These are phyloP conservation scores for Columba livia DNA, from an alignment of 2,113 vertebrate genomes.

Conservation along the genomic window DNA sequence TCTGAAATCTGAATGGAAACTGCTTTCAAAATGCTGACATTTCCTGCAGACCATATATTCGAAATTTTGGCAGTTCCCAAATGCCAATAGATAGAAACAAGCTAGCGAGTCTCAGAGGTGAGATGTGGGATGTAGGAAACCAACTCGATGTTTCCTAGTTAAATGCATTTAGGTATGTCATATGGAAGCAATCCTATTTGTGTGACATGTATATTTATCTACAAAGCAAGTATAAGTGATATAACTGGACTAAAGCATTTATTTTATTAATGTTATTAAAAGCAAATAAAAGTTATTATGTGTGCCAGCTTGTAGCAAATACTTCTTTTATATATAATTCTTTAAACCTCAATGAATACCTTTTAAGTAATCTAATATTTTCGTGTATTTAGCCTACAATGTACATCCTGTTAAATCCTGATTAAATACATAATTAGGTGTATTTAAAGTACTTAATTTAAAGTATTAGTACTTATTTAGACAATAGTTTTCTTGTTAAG, in stretches of 20 bases:
- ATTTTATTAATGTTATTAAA: neutral
- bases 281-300: neutral
- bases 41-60: neutral
- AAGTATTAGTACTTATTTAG: constrained; percentile 58
- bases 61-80: neutral
- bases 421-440: constrained; percentile 58
- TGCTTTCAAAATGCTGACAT: neutral
- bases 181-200: neutral
- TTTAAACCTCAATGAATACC: neutral
- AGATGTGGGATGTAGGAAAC: neutral
- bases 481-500: constrained; percentile 65
- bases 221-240: neutral
- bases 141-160: neutral
- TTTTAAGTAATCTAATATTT: constrained; percentile 21
- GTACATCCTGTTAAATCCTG: constrained; percentile 29
- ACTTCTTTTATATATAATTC: neutral
- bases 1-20: neutral
- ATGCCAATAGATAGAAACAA: neutral
- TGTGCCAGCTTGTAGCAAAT: neutral
- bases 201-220: neutral
- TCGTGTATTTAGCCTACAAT: constrained; percentile 29
- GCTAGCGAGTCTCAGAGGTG: neutral
- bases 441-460: constrained; percentile 55
- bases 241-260: neutral
- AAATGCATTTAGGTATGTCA: neutral